A percentile compares a stretch with the other conserved stretches of the same genome.
phyloP scores from a whole-genome alignment of 2,888 invertebrate species.

The Ischnus inquisitorius region DNA sequence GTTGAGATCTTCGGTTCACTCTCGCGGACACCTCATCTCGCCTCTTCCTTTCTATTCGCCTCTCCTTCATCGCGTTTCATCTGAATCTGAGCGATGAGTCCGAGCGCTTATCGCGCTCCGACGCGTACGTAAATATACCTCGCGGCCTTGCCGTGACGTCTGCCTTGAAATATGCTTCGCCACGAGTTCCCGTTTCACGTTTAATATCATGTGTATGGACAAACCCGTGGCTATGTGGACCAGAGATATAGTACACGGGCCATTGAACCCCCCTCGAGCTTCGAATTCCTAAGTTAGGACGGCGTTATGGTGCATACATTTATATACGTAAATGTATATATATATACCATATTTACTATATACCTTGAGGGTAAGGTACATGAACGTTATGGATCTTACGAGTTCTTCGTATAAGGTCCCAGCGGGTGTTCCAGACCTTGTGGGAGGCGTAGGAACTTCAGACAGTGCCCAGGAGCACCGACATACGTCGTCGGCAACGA shows the following conservation, averaged over 20 bases:
- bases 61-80: constrained; percentile 19
- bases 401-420: constrained; percentile 31
- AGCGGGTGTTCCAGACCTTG: constrained; percentile 29
- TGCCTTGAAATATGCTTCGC: constrained; percentile 41
- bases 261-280: constrained; percentile 48
- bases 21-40: constrained; percentile 39
- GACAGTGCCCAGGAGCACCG: constrained; percentile 30
- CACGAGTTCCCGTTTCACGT: constrained; percentile 40
- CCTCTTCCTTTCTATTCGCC: constrained; percentile 22
- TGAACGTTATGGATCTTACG: constrained; percentile 24
- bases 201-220: constrained; percentile 6
- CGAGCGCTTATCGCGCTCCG: constrained; percentile 45
- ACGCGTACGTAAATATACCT: constrained; percentile 36
- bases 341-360: too few species aligned
- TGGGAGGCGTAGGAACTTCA: constrained; percentile 18
- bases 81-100: constrained; percentile 52
- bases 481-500: constrained; percentile 36
- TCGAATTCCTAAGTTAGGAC: constrained; percentile 58
- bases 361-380: not conserved
- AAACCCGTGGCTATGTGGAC: constrained; percentile 8
- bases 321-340: too few species aligned
- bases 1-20: constrained; percentile 9
- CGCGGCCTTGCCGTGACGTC: constrained; percentile 41
- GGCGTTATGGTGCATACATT: constrained; percentile 10
- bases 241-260: constrained; percentile 29